Conservation (phyloP, 2,888 invertebrate genomes). For the Gisinianus flammeolus region DNA sequence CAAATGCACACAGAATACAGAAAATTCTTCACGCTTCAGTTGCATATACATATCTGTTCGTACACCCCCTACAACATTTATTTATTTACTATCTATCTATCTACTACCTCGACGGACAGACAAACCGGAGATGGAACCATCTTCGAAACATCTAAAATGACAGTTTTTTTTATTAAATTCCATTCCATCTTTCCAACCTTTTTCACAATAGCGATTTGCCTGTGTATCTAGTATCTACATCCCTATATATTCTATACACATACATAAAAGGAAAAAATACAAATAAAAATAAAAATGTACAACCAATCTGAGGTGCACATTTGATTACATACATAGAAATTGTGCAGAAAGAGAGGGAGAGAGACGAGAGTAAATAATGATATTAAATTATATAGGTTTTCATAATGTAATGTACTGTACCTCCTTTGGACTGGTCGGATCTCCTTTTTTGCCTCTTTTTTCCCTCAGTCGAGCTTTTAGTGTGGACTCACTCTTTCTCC, state of each 20-base stretch:
- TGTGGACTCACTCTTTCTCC: conserved; percentile 71
- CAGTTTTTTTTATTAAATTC: conserved; percentile 46
- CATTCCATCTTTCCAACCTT: conserved; percentile 30
- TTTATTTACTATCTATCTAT: background rate
- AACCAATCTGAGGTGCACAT: background rate
- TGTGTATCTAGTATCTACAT: background rate
- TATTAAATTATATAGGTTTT: background rate
- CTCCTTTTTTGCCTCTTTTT: conserved; percentile 60
- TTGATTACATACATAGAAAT: background rate
- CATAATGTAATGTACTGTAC: conserved; percentile 41
- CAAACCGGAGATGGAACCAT: conserved; percentile 13
- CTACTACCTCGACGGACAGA: conserved; percentile 1
- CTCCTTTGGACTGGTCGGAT: conserved; percentile 59
- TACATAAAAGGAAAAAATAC: background rate
- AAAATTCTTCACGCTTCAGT: conserved; percentile 22
- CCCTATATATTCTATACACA: background rate
- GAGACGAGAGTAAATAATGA: background rate
- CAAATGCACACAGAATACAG: background rate
- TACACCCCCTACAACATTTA: conserved; percentile 1
- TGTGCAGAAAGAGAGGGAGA: background rate
- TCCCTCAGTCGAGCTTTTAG: conserved; percentile 66
- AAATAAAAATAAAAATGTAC: background rate
- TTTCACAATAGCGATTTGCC: background rate
- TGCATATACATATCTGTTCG: too few relatives aligned
- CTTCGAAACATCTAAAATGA: conserved; percentile 29